These are phyloP conservation scores for Strix occidentalis DNA, from an alignment of 2,797 vertebrate genomes.

Conservation along the genomic window DNA sequence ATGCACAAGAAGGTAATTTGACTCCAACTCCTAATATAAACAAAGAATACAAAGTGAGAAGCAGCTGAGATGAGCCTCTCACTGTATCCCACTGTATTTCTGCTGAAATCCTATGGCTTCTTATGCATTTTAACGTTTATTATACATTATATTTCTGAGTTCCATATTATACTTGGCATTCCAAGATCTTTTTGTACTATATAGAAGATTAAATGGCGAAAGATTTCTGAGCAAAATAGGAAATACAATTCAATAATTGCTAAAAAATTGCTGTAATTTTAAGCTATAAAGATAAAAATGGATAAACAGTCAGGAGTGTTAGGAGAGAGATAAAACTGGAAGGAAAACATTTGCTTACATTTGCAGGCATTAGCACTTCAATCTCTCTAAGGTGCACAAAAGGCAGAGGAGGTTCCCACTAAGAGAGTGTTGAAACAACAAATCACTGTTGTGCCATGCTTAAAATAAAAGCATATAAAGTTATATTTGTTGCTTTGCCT, in stretches of 20 bases:
- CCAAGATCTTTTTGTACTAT: neutral
- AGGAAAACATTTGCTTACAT: neutral
- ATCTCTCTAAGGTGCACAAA: neutral
- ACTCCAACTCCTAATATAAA: neutral
- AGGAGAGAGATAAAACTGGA: neutral
- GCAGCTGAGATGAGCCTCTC: neutral
- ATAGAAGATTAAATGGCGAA: neutral
- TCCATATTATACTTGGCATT: neutral
- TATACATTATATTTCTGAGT: neutral
- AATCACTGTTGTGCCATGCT: neutral
- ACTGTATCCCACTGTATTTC: neutral
- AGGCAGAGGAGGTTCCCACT: neutral
- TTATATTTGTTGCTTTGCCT: neutral
- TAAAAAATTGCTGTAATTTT: conserved; percentile 1
- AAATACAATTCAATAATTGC: neutral
- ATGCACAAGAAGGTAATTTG: neutral
- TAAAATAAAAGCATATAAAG: neutral
- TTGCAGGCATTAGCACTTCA: neutral
- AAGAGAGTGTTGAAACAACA: neutral
- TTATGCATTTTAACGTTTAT: neutral
- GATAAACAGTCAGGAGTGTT: neutral
- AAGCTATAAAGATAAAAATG: neutral
- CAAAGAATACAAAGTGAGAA: neutral
- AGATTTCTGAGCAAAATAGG: neutral
- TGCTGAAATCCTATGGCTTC: neutral